Base-by-base conservation (phyloP, 2,888 invertebrate genomes). In the Caenorhabditis parvicauda region DNA sequence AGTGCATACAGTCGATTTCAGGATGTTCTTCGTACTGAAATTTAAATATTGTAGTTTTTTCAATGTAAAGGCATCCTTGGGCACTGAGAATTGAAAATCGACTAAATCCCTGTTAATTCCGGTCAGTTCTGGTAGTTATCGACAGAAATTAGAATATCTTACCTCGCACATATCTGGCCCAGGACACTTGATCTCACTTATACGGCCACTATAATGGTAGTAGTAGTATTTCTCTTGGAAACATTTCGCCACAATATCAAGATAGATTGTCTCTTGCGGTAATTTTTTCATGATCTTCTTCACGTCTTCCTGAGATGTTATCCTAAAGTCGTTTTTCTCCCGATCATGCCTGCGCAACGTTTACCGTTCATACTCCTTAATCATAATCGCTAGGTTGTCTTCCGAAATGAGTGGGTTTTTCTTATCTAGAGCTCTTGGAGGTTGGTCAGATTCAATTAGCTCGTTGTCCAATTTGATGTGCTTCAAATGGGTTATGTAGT, bases 181-280 rank as follows among this genome's bases (percentile, higher is more conserved):
- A 2, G 62, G 62, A 21, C 62, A 62, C 27, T 49, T 57, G 28
- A 64, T 64, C 38, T 64, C 54, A 19, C 45, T 45, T 21, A 57
- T 50, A 29, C 59, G 38, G 32, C 64, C 59, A 1, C 59, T 53
- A 45, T 64, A 60, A 28, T 60, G 64, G 41, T 50, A 59, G 12
- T 52, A 9, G 24, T 54, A 59, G 41, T 58, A 58, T 21, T 42
- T 17, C 35, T 58, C 58, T 12, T 53, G 50, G 28, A 48, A 58
- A 41, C 62, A 62, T 28, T 62, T 62, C 2, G 32, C 47, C 2
- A 62, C 50, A 1, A 56, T 28, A 37, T 52, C 55, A 0, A 54
- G 37, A 42, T 46, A 63, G 35, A 47, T 43, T 28, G 53, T 54
- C 12, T 47, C 37, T 12, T 24, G 45, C 25, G 59, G 59, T 3